Evolutionary conservation across 2,113 vertebrate species (phyloP).

Genomic region (Boleophthalmus pectinirostris): DNA sequence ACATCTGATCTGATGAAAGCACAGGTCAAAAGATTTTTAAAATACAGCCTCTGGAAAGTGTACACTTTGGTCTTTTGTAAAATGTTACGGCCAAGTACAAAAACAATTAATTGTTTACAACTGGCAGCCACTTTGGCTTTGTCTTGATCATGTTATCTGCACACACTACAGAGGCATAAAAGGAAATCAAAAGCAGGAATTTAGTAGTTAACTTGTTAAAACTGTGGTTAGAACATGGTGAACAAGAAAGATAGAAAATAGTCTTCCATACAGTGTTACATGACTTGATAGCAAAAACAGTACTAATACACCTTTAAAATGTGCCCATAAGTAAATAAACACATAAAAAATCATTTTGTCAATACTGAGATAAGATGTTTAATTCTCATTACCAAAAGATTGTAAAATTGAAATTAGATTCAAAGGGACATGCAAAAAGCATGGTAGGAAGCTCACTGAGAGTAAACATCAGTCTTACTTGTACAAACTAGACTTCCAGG

Average conservation of each 20-base stretch:
- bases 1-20: conserved; percentile 4
- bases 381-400: conserved; percentile 45
- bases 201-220: conserved; percentile 36
- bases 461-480: conserved; percentile 84
- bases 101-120: not conserved
- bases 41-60: conserved; percentile 20
- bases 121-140: not conserved
- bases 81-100: too few relatives aligned
- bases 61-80: conserved; percentile 4
- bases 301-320: not conserved
- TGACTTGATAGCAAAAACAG: conserved; percentile 10
- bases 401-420: conserved; percentile 42
- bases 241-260: conserved; percentile 16
- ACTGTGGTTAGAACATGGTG: conserved; percentile 51
- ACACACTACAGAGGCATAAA: conserved; percentile 26
- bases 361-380: conserved; percentile 27
- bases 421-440: conserved; percentile 64
- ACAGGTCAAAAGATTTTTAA: not conserved
- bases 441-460: conserved; percentile 51
- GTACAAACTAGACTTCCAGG: conserved; percentile 89
- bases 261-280: conserved; percentile 16
- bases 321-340: not conserved
- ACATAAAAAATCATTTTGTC: conserved; percentile 19
- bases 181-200: conserved; percentile 33
- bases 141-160: not conserved